Conservation (phyloP, 1,140 invertebrate species). For the Philotrypesis tridentata region DNA sequence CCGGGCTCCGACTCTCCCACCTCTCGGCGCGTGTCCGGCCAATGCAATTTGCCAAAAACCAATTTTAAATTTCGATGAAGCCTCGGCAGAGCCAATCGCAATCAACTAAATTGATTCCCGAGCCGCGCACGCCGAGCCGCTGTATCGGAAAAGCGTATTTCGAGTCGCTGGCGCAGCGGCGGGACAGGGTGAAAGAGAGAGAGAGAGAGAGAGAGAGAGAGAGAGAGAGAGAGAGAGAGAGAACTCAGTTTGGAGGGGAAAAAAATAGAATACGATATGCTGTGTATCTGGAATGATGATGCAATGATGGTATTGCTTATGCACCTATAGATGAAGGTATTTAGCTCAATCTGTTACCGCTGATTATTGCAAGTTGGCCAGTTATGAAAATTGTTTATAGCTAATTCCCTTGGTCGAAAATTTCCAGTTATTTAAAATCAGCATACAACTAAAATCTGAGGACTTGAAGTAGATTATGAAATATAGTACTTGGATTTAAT, state of each 20-base stretch:
- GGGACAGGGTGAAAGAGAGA: slow-evolving; percentile 9
- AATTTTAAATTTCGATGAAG: slow-evolving; percentile 55
- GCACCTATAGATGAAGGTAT: background rate
- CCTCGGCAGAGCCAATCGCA: slow-evolving; percentile 46
- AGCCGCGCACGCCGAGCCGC: slow-evolving; percentile 20
- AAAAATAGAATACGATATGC: slow-evolving; percentile 8
- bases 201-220: background rate
- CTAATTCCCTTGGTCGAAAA: no score
- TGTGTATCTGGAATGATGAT: slow-evolving; percentile 28
- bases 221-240: background rate
- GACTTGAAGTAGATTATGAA: no score
- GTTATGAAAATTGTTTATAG: background rate
- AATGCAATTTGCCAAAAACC: slow-evolving; percentile 54
- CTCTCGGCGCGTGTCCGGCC: background rate
- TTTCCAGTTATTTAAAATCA: no score
- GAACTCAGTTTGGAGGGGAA: background rate
- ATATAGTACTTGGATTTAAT: no score
- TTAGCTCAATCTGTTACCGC: background rate
- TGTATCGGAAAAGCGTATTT: slow-evolving; percentile 49
- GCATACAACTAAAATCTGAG: no score
- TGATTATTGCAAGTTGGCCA: background rate
- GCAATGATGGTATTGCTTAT: slow-evolving; percentile 13
- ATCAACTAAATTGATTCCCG: slow-evolving; percentile 51
- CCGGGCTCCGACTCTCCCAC: slow-evolving; percentile 4
- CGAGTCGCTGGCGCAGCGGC: slow-evolving; percentile 8